These are phyloP conservation scores for Mormyrus hasselquistii DNA, from an alignment of 2,797 vertebrate species.

Conservation along the genomic window DNA sequence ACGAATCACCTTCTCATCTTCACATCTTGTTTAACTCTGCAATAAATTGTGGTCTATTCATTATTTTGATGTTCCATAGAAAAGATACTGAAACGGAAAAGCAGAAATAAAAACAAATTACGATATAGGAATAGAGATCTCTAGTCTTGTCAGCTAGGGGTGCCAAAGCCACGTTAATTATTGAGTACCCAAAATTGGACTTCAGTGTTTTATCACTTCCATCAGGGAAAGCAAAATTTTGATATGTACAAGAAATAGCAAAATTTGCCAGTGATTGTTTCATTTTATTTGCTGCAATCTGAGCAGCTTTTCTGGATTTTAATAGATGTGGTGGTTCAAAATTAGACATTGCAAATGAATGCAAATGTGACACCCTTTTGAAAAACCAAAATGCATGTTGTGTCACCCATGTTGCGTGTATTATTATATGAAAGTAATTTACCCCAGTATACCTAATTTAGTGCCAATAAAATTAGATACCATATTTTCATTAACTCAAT, in stretches of 20 bases:
- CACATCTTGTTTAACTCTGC: not conserved
- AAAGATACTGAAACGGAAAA: not conserved
- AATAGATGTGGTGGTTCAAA: not conserved
- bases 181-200: not conserved
- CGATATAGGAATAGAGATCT: slow-evolving; percentile 43
- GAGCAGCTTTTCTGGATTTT: not conserved
- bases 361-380: not conserved
- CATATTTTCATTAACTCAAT: not conserved
- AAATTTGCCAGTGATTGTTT: not conserved
- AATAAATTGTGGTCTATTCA: not conserved
- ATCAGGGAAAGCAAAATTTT: not conserved
- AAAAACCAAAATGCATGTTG: not conserved
- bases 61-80: not conserved
- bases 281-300: not conserved
- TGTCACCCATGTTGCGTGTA: not conserved
- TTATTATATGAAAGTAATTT: not conserved
- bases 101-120: not conserved
- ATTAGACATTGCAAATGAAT: not conserved
- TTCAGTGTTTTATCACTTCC: slow-evolving; percentile 1
- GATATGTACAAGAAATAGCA: not conserved
- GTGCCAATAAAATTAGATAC: not conserved
- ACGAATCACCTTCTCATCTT: not conserved
- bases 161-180: slow-evolving; percentile 18
- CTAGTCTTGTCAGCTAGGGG: slow-evolving; percentile 63
- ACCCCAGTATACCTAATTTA: not conserved